phyloP scores from a whole-genome alignment of 2,797 vertebrate genomes.

The Varecia variegata region DNA sequence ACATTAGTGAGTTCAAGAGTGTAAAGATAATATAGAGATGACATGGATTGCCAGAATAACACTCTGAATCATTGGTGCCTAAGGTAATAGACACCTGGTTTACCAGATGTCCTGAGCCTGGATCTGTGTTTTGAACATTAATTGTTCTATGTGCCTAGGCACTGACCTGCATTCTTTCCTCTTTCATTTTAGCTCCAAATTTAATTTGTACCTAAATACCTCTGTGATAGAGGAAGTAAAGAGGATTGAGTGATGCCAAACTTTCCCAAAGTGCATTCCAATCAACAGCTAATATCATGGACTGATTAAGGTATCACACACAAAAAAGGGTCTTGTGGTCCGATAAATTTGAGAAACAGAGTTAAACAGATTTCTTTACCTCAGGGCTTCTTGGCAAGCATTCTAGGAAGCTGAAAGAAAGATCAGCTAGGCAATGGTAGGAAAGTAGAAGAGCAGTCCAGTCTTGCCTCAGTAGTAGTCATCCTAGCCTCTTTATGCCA shows the following conservation, averaged over 20 bases:
- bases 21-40: constrained; percentile 31
- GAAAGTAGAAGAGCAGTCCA: not conserved
- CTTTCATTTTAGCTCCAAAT: constrained; percentile 22
- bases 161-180: not conserved
- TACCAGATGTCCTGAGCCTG: constrained; percentile 27
- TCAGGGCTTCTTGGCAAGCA: not conserved
- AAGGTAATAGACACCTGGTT: constrained; percentile 34
- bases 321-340: not conserved
- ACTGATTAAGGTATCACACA: constrained; percentile 13
- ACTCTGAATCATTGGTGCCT: constrained; percentile 31
- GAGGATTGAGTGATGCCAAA: not conserved
- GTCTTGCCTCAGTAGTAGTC: not conserved
- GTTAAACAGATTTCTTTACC: constrained; percentile 23
- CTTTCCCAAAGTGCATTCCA: not conserved
- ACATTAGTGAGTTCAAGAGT: not conserved
- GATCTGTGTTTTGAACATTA: not conserved
- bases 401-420: constrained; percentile 42
- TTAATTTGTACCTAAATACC: constrained; percentile 4
- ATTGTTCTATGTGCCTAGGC: not conserved
- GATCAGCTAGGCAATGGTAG: not conserved
- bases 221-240: constrained; percentile 29
- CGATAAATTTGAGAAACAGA: constrained; percentile 31
- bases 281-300: not conserved
- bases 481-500: not conserved
- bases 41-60: constrained; percentile 5